Conservation (phyloP, 92 coral and sea anemone species). For the Paramuricea clavata region DNA sequence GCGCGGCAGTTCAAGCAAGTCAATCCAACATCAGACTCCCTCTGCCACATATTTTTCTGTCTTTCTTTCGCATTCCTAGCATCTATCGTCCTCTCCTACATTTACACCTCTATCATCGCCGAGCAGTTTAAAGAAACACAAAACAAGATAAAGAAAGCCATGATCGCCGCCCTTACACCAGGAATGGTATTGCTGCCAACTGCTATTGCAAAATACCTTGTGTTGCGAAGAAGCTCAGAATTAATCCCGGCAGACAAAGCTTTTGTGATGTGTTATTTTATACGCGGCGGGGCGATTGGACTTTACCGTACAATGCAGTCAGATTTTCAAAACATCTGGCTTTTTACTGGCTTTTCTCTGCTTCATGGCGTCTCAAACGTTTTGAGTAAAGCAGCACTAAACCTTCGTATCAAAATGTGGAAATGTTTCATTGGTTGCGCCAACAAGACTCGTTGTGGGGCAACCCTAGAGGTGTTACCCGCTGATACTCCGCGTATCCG, state of each 20-base stretch:
- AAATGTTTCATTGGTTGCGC: constrained; percentile 34
- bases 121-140: constrained; percentile 43
- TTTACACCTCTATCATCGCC: constrained; percentile 37
- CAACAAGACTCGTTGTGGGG: constrained; percentile 39
- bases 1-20: not conserved
- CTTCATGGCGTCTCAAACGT: no score
- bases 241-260: constrained; percentile 68
- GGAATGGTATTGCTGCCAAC: no score
- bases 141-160: no score
- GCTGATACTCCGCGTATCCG: constrained; percentile 72
- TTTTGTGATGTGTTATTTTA: constrained; percentile 46
- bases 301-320: constrained; percentile 81
- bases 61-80: not conserved
- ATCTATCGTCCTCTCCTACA: not conserved
- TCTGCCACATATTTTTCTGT: not conserved
- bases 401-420: no score
- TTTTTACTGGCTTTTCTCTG: constrained; percentile 61
- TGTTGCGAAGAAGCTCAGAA: constrained; percentile 52
- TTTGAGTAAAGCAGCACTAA: no score
- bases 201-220: no score
- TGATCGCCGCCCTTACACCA: no score
- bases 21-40: not conserved
- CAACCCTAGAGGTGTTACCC: constrained; percentile 27
- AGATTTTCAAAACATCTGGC: constrained; percentile 63
- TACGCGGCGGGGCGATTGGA: constrained; percentile 61